phyloP scores from a whole-genome alignment of 2,797 vertebrate genomes.

The Acrocephalus scirpaceus region DNA sequence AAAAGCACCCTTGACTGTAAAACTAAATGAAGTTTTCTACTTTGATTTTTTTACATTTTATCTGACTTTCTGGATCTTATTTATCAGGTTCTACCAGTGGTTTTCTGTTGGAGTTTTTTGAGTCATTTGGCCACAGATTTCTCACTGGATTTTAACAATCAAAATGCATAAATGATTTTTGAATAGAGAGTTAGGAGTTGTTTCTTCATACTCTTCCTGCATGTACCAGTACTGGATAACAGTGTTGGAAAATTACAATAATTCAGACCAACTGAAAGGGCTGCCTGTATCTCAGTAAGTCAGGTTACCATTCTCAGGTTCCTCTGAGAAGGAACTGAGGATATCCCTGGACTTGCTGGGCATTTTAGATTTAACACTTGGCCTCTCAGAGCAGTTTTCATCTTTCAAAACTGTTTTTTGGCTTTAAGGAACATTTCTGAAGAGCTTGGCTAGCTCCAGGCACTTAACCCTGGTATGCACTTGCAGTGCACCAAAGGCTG shows the following conservation, averaged over 20 bases:
- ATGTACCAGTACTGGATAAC: background rate
- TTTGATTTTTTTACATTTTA: background rate
- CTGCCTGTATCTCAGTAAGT: background rate
- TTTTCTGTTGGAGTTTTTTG: background rate
- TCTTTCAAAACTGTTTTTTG: slow-evolving; percentile 4
- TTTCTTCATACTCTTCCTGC: background rate
- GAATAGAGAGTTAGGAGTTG: background rate
- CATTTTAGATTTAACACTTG: slow-evolving; percentile 14
- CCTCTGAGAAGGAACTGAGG: slow-evolving; percentile 7
- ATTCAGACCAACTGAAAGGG: background rate
- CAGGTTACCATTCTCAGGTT: background rate
- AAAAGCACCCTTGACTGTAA: background rate
- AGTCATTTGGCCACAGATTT: background rate
- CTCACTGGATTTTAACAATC: background rate
- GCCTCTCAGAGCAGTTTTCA: slow-evolving; percentile 10
- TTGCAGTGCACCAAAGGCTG: background rate
- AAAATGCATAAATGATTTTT: background rate
- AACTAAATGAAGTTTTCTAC: background rate
- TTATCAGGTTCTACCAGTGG: background rate
- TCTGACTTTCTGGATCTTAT: background rate
- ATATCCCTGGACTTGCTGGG: background rate
- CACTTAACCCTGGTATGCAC: slow-evolving; percentile 31
- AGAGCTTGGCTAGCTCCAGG: slow-evolving; percentile 44
- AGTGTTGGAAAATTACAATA: background rate
- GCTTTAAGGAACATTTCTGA: slow-evolving; percentile 39